Evolutionary conservation across 2,888 invertebrate species (phyloP).

Genomic region (Ormyrus thymus): DNA sequence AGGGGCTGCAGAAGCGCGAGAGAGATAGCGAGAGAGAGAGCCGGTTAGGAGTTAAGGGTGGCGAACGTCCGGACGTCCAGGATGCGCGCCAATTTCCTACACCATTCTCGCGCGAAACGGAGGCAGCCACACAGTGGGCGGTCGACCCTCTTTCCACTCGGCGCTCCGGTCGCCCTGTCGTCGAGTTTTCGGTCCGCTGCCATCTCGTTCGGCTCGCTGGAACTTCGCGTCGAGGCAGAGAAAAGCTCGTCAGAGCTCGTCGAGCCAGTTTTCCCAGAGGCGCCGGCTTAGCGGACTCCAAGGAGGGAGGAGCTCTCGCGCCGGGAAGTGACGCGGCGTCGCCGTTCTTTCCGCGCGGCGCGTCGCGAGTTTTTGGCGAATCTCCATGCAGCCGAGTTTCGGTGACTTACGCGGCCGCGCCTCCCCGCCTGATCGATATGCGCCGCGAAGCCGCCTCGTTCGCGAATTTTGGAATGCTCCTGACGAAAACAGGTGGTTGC

Average conservation of each 20-base stretch:
- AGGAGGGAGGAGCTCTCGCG: background rate
- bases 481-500: slow-evolving; percentile 51
- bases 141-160: slow-evolving; percentile 30
- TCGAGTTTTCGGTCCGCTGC: slow-evolving; percentile 33
- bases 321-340: too few species aligned
- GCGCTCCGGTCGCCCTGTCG: background rate
- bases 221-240: background rate
- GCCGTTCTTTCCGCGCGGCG: background rate
- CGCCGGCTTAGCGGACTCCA: slow-evolving; percentile 21
- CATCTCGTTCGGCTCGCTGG: background rate
- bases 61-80: slow-evolving; percentile 57
- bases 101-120: slow-evolving; percentile 57
- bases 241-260: slow-evolving; percentile 5
- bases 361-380: background rate
- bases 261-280: background rate
- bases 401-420: too few species aligned
- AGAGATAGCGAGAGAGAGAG: slow-evolving; percentile 4
- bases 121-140: slow-evolving; percentile 35
- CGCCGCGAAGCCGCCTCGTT: too few species aligned
- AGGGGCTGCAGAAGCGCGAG: background rate
- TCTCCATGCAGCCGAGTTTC: too few species aligned
- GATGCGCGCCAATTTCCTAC: slow-evolving; percentile 63
- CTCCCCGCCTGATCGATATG: too few species aligned
- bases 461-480: background rate
- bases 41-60: slow-evolving; percentile 31